Evolutionary conservation across 2,888 invertebrate genomes (phyloP).

Genomic region (Cinara cedri): DNA sequence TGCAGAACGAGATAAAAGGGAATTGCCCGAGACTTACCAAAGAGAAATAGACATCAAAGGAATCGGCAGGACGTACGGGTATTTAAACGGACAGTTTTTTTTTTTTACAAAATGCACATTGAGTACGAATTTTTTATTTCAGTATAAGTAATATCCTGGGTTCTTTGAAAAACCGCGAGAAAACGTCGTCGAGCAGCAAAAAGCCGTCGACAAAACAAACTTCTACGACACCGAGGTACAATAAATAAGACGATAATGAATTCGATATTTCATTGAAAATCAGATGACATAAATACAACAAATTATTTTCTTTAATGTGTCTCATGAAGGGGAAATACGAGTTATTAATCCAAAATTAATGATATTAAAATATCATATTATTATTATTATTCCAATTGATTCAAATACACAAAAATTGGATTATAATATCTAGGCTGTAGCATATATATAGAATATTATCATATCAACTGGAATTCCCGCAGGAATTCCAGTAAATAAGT

Average conservation of each 20-base stretch:
- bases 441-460: constrained; percentile 16
- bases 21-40: constrained; percentile 1
- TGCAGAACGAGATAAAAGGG: constrained; percentile 8
- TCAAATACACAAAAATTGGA: background rate
- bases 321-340: too few relatives aligned
- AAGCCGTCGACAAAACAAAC: constrained; percentile 16
- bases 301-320: too few relatives aligned
- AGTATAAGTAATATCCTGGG: constrained; percentile 22
- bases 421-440: background rate
- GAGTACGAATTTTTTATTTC: background rate
- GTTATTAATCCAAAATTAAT: too few relatives aligned
- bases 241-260: too few relatives aligned
- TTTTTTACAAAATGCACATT: background rate
- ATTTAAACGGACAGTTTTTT: background rate
- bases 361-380: background rate
- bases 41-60: constrained; percentile 41
- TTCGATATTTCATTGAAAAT: too few relatives aligned
- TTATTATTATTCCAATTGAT: background rate
- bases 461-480: constrained; percentile 5
- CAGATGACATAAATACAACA: too few relatives aligned
- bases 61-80: constrained; percentile 27
- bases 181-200: background rate
- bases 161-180: constrained; percentile 28
- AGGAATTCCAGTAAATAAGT: constrained; percentile 18
- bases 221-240: background rate